Conservation (phyloP, 2,113 vertebrate genomes). For the Perognathus longimembris region DNA sequence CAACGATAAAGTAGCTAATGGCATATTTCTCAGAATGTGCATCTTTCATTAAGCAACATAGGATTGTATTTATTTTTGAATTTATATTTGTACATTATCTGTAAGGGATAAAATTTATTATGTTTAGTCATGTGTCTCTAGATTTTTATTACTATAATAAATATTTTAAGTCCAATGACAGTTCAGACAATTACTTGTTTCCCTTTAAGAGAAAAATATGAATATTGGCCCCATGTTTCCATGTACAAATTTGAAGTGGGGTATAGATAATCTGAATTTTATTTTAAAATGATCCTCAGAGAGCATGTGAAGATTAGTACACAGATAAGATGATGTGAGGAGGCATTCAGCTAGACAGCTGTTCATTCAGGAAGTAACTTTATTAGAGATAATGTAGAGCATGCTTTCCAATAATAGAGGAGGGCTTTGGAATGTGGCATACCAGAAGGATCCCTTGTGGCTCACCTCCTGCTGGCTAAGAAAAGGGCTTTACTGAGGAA, state of each 20-base stretch:
- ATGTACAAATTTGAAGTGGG: background rate
- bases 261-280: background rate
- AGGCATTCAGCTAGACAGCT: background rate
- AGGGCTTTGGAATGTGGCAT: background rate
- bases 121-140: background rate
- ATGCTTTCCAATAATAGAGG: background rate
- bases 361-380: background rate
- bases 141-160: slow-evolving; percentile 49
- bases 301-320: background rate
- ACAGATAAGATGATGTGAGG: background rate
- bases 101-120: background rate
- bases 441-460: background rate
- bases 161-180: slow-evolving; percentile 24
- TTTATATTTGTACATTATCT: slow-evolving; percentile 18
- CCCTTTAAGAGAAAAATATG: background rate
- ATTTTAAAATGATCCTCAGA: slow-evolving; percentile 31
- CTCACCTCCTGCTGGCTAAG: background rate
- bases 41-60: background rate
- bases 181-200: slow-evolving; percentile 5
- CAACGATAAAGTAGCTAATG: background rate
- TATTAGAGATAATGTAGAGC: background rate
- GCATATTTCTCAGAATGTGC: background rate
- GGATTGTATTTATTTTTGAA: background rate
- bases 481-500: background rate
- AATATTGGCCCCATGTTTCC: background rate